A percentile compares a stretch with the other conserved stretches of the same genome.
phyloP scores from a whole-genome alignment of 2,113 vertebrate genomes.

The Heteronetta atricapilla region DNA sequence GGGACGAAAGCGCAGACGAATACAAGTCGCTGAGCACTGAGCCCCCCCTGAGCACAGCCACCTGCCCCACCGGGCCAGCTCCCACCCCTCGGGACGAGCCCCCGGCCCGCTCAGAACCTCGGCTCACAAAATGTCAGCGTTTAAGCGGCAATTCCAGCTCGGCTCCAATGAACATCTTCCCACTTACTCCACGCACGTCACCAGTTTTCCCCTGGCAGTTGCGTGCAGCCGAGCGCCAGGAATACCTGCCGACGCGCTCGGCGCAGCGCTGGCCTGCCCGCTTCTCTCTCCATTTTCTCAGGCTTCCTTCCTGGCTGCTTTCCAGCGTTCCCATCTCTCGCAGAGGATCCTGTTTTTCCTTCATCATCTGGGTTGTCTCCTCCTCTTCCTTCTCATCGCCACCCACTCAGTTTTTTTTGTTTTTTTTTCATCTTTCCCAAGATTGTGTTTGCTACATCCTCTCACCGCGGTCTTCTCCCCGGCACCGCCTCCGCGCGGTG shows the following conservation, averaged over 20 bases:
- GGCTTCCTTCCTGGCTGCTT: constrained; percentile 66
- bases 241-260: constrained; percentile 26
- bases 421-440: constrained; percentile 51
- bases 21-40: background rate
- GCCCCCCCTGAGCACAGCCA: background rate
- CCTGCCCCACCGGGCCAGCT: background rate
- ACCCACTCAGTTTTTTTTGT: constrained; percentile 20
- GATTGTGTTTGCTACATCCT: background rate
- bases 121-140: fast-evolving
- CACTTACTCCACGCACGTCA: background rate
- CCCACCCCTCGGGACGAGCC: background rate
- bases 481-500: too few species aligned
- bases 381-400: constrained; percentile 64
- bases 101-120: background rate
- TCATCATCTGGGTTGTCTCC: constrained; percentile 30
- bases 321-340: constrained; percentile 53
- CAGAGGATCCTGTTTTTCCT: constrained; percentile 67
- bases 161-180: background rate
- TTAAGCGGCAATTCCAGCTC: background rate
- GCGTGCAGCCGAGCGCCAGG: background rate
- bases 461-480: background rate
- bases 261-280: background rate
- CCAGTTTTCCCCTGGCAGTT: background rate
- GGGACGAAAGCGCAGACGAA: background rate
- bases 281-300: constrained; percentile 58